phyloP scores from a whole-genome alignment of 2,888 invertebrate genomes.

The Drosophila peninsularis region DNA sequence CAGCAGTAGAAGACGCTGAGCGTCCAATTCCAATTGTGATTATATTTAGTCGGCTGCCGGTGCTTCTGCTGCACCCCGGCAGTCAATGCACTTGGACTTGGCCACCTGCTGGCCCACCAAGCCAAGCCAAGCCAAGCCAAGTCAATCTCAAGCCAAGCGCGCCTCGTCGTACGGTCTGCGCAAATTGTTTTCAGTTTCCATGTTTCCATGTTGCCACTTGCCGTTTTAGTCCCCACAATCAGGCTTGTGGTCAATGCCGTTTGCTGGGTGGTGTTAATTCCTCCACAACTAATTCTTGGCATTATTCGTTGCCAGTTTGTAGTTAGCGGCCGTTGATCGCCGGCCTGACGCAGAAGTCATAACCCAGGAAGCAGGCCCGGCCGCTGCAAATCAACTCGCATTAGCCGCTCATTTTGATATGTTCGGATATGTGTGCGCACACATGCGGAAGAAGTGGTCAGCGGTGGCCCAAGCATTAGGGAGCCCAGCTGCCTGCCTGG shows the following conservation, averaged over 20 bases:
- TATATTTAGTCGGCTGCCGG: conserved; percentile 35
- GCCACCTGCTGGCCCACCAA: conserved; percentile 60
- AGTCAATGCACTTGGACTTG: conserved; percentile 73
- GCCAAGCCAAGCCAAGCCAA: conserved; percentile 50
- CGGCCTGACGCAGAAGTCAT: conserved; percentile 70
- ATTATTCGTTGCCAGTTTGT: conserved; percentile 60
- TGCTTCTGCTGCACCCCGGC: conserved; percentile 25
- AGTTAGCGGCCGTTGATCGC: conserved; percentile 46
- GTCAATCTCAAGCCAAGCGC: conserved; percentile 42
- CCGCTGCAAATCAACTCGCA: conserved; percentile 49
- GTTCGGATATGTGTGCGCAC: conserved; percentile 42
- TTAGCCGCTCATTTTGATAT: conserved; percentile 51
- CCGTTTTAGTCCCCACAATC: conserved; percentile 50
- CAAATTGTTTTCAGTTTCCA: conserved; percentile 74
- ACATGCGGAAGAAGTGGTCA: conserved; percentile 62
- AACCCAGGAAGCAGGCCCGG: conserved; percentile 67
- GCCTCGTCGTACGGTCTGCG: conserved; percentile 61
- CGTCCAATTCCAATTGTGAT: conserved; percentile 56
- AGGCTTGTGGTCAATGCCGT: conserved; percentile 75
- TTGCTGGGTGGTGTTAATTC: conserved; percentile 76
- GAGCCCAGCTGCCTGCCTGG: conserved; percentile 41
- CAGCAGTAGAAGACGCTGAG: no score
- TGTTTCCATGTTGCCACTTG: conserved; percentile 46
- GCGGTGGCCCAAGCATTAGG: conserved; percentile 22
- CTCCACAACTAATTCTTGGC: conserved; percentile 78